Evolutionary conservation across 2,888 invertebrate species (phyloP), one percentile per base, ranked within the genome.

Genomic region (Piscicola geometra): DNA sequence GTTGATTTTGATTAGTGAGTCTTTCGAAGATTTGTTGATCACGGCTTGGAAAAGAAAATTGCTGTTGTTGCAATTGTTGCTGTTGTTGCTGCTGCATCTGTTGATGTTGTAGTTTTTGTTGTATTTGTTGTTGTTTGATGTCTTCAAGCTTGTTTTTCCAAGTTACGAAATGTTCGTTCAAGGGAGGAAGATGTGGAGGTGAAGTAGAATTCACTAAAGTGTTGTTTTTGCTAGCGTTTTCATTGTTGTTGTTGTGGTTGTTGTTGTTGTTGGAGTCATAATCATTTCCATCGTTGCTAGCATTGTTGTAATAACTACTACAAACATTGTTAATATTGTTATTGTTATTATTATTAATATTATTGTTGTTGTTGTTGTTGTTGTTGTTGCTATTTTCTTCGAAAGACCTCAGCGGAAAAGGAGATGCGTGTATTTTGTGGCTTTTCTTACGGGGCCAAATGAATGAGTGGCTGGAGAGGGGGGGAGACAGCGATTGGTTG

Each of bases 401-500:
- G 25, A 36, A 41, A 56, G 60, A 56, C n/a, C 60, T 21, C n/a
- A 50, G 28, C 71, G 52, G 47, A 50, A 71, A 71, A 9, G 71
- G 71, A 33, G 71, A 47, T 30, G 71, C 71, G 71, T 71, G 50
- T 30, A 71, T 71, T 52, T 71, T 71, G 52, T 71, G 47, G 71
- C 36, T 71, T 32, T 71, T 71, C 33, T 71, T 71, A 25, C 50
- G 41, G 3, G 71, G 71, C 71, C 71, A 71, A 50, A 71, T 71
- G 28, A 71, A 41, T 28, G 41, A 50, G 32, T 71, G 71, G 50
- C 21, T 50, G 28, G 71, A 25, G 35, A 71, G 28, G 71, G 71
- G 71, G 25, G 73, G 73, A 21, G 73, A 73, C 41, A 73, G 35
- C 2, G 73, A 73, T 64, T 73, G 73, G 73, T 33, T 64, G 64